Base-by-base conservation (phyloP, 2,113 vertebrate species). In the Etia nguti region DNA sequence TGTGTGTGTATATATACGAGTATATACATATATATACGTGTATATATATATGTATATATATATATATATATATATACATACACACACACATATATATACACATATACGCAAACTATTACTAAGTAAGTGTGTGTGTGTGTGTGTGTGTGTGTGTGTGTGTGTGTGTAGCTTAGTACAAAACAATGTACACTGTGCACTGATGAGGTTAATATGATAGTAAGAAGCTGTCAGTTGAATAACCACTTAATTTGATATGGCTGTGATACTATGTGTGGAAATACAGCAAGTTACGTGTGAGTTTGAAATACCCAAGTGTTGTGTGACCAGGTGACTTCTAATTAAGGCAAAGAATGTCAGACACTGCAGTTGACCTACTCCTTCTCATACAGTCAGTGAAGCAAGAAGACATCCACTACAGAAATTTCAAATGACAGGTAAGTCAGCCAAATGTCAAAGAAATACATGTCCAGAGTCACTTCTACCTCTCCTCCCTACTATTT, bases 371-470 rank as follows among this genome's bases (percentile, higher is more conserved):
- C 89, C 86, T 92, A 38, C 84, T 87, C 79, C 56, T 26, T 86
- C 88, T 84, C 52, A 85, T 57, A 80, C 62, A 77, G 90, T 90
- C 87, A 85, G 38, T 22, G 54, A 77, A 80, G 81, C 83, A 70
- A 82, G 62, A 83, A 88, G 82, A 88, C 87, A 84, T 91, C 85
- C 59, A 89, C 91, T 90, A 89, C 83, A 85, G 34, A 86, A 88
- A 92, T 93, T 92, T 90, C 70, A 84, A 86, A 92, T 91, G 91
- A 90, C 84, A 90, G 50, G 80, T 70, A 86, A 91, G 91, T 86
- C 93, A 89, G 70, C 79, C 73, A 86, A 93, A 92, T 94, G 92
- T 94, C 94, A 92, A 80, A 82, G 84, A 50, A 73, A 93, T 59
- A 84, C 90, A 87, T 84, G 86, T 87, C 81, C 86, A 77, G 38